Conservation (phyloP, 2,113 vertebrate genomes). For the Chamaea fasciata region DNA sequence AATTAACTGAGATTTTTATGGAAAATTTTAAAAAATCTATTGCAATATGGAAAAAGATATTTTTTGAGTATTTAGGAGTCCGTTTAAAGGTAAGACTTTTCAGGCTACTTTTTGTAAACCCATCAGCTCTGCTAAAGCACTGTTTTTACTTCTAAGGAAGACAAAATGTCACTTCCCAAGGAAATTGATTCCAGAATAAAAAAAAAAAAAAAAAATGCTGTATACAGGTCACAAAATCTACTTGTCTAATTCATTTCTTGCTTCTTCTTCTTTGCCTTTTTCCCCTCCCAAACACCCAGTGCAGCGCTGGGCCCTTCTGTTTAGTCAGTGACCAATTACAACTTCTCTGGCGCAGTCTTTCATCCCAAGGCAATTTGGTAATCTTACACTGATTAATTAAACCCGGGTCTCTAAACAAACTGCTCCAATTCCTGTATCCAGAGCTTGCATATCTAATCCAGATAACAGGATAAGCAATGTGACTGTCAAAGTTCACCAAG, state of each 20-base stretch:
- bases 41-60: background rate
- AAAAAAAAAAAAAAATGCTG: background rate
- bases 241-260: background rate
- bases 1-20: background rate
- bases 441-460: conserved; percentile 30
- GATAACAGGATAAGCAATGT: conserved; percentile 11
- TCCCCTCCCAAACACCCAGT: background rate
- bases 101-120: background rate
- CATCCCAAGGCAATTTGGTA: background rate
- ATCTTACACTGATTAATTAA: conserved; percentile 43
- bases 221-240: background rate
- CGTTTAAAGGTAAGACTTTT: background rate
- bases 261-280: background rate
- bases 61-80: background rate
- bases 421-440: background rate
- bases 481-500: conserved; percentile 3
- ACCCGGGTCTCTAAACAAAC: background rate
- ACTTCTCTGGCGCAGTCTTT: background rate
- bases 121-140: background rate
- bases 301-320: background rate
- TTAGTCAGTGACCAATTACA: conserved; percentile 3
- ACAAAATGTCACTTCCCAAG: background rate
- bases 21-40: background rate
- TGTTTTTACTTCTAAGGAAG: background rate
- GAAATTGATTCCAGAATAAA: background rate